These are phyloP conservation scores for Butastur rufipennis DNA, from an alignment of 2,113 vertebrate genomes.

Conservation along the genomic window DNA sequence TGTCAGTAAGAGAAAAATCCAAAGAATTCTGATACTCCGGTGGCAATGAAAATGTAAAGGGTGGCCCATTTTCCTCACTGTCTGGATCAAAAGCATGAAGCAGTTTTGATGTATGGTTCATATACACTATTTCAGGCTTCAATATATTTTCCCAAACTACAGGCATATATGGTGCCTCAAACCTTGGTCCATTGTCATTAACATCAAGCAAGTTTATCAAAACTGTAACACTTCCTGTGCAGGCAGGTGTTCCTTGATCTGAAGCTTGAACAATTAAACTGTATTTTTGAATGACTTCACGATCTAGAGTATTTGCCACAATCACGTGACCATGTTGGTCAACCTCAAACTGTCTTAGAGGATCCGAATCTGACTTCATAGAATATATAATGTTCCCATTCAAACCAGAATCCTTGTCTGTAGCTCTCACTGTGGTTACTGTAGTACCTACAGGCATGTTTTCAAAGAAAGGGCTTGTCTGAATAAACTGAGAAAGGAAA, in stretches of 20 bases:
- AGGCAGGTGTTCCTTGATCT: slow-evolving; percentile 78
- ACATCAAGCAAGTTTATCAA: slow-evolving; percentile 82
- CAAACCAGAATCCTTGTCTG: slow-evolving; percentile 82
- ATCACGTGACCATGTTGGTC: slow-evolving; percentile 78
- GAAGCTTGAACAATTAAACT: slow-evolving; percentile 79
- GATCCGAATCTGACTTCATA: slow-evolving; percentile 80
- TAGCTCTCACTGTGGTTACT: slow-evolving; percentile 77
- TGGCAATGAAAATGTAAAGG: slow-evolving; percentile 79
- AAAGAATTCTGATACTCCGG: slow-evolving; percentile 74
- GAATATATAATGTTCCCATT: slow-evolving; percentile 84
- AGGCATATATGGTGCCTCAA: slow-evolving; percentile 80
- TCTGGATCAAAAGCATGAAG: slow-evolving; percentile 80
- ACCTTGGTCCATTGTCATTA: slow-evolving; percentile 88
- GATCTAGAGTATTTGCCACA: slow-evolving; percentile 78
- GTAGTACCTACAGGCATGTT: slow-evolving; percentile 79
- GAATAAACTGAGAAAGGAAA: slow-evolving; percentile 81
- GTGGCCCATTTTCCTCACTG: slow-evolving; percentile 79
- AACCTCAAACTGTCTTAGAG: slow-evolving; percentile 74
- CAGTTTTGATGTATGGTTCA: slow-evolving; percentile 83
- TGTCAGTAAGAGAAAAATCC: slow-evolving; percentile 86
- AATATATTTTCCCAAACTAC: slow-evolving; percentile 83
- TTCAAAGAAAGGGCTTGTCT: slow-evolving; percentile 77
- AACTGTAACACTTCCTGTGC: slow-evolving; percentile 79
- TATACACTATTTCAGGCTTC: slow-evolving; percentile 75
- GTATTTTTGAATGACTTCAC: slow-evolving; percentile 76